These are phyloP conservation scores for Eurytemora carolleeae DNA, from an alignment of 1,140 invertebrate genomes.

Conservation along the genomic window DNA sequence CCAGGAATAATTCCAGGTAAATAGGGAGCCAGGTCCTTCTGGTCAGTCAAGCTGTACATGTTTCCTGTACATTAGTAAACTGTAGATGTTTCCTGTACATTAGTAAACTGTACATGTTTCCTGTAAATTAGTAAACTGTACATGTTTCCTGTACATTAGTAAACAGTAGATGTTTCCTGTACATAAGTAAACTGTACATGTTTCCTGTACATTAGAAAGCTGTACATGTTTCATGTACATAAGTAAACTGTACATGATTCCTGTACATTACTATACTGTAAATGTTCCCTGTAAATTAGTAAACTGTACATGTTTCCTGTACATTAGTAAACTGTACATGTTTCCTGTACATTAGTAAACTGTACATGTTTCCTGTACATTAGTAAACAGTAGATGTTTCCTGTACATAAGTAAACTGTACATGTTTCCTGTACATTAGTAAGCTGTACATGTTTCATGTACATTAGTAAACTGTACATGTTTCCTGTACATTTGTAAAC, in stretches of 20 bases:
- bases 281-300: constrained; percentile 83
- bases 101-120: constrained; percentile 97
- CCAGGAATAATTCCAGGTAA: constrained; percentile 90
- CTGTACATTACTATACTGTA: constrained; percentile 76
- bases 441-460: constrained; percentile 93
- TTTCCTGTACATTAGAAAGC: constrained; percentile 73
- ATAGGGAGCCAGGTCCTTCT: constrained; percentile 93
- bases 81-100: constrained; percentile 95
- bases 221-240: constrained; percentile 95
- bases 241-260: constrained; percentile 97
- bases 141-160: constrained; percentile 84
- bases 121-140: constrained; percentile 76
- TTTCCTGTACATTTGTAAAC: too few species aligned
- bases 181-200: constrained; percentile 96
- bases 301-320: constrained; percentile 93
- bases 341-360: constrained; percentile 73
- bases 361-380: constrained; percentile 95
- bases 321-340: constrained; percentile 98
- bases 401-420: constrained; percentile 76
- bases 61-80: constrained; percentile 73
- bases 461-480: constrained; percentile 96
- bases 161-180: constrained; percentile 93
- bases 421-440: constrained; percentile 89
- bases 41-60: constrained; percentile 97
- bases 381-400: constrained; percentile 99